Evolutionary conservation across 2,797 vertebrate genomes (phyloP).

Genomic region (Loriculus beryllinus): DNA sequence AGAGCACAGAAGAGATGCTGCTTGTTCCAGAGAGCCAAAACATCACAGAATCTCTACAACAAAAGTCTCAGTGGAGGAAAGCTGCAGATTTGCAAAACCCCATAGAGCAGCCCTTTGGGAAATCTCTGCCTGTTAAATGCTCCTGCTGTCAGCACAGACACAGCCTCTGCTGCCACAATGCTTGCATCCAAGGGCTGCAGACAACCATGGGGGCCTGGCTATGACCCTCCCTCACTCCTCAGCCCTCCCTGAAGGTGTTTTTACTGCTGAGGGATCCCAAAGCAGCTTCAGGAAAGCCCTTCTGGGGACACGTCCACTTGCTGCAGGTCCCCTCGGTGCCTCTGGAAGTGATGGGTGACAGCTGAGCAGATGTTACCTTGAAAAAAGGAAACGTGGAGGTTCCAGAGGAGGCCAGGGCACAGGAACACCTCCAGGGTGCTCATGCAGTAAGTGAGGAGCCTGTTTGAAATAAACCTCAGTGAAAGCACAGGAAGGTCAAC

Average conservation of each 20-base stretch:
- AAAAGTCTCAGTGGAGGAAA: background rate
- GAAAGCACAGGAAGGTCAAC: background rate
- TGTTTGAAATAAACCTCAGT: background rate
- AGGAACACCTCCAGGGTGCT: background rate
- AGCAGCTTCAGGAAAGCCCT: background rate
- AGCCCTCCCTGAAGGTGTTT: background rate
- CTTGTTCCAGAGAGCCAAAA: background rate
- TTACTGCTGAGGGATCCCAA: background rate
- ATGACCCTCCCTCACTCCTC: background rate
- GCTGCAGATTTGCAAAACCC: background rate
- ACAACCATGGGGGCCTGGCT: accelerated
- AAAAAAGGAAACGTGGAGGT: background rate
- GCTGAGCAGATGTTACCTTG: background rate
- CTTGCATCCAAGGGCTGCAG: background rate
- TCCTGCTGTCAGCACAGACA: background rate
- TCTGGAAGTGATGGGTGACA: background rate
- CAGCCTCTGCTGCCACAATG: accelerated
- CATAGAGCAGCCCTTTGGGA: background rate
- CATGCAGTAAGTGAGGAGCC: background rate
- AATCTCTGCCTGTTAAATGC: background rate
- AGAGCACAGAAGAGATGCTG: background rate
- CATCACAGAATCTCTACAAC: background rate
- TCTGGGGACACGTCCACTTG: background rate
- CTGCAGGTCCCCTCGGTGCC: background rate
- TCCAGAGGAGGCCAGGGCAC: background rate